These are phyloP conservation scores for Parazoanthus swiftii DNA, from an alignment of 92 coral and sea anemone species.

Conservation along the genomic window DNA sequence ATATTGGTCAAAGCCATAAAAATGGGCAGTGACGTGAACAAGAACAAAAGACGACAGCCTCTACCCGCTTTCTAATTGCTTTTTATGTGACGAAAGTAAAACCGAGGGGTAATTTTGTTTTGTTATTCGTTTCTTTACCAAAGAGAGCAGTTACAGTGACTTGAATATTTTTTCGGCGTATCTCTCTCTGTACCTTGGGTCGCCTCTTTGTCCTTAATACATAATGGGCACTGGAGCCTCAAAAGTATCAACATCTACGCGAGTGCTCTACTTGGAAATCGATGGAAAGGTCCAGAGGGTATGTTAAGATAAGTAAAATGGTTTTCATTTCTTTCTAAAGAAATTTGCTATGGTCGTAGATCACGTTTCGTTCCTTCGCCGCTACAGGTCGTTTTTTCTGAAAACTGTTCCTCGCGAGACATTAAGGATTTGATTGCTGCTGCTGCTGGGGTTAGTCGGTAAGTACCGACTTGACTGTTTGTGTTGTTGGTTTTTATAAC, in stretches of 20 bases:
- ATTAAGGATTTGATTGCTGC: constrained; percentile 41
- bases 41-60: not conserved
- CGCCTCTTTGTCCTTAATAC: not conserved
- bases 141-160: too few relatives aligned
- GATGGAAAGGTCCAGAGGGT: constrained; percentile 38
- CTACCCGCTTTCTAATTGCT: not conserved
- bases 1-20: not conserved
- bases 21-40: constrained; percentile 4
- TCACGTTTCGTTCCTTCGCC: not conserved
- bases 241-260: not conserved
- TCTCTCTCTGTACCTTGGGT: not conserved
- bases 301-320: not conserved
- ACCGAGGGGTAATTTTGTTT: not conserved
- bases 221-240: constrained; percentile 36
- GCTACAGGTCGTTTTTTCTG: constrained; percentile 29
- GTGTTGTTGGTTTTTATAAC: not conserved
- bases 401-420: constrained; percentile 30
- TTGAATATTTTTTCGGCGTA: not conserved
- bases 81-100: not conserved
- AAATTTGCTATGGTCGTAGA: not conserved
- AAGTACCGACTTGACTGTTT: not conserved
- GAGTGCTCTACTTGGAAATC: constrained; percentile 32
- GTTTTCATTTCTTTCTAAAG: not conserved
- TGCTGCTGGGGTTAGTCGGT: constrained; percentile 36
- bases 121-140: not conserved